phyloP scores from a whole-genome alignment of 92 coral and sea anemone species.

The Nematostella vectensis region DNA sequence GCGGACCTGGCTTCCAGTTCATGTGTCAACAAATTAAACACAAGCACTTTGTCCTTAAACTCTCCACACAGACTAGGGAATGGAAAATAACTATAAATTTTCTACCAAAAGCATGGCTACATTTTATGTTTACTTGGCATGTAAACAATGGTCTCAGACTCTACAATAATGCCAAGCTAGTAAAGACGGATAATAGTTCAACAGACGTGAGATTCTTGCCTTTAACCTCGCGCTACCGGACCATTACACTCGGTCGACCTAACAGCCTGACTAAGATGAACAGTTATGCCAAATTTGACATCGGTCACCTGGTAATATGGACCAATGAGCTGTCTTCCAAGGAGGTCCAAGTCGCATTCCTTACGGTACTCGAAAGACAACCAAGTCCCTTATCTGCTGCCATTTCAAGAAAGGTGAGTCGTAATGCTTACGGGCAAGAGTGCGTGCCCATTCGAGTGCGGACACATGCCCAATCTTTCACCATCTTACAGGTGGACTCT shows the following conservation, averaged over 20 bases:
- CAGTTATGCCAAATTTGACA: slow-evolving; percentile 34
- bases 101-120: slow-evolving; percentile 49
- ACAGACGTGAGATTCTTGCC: slow-evolving; percentile 7
- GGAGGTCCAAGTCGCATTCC: slow-evolving; percentile 40
- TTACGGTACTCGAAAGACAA: slow-evolving; percentile 18
- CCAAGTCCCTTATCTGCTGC: slow-evolving; percentile 38
- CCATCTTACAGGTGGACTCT: too few relatives aligned
- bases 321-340: slow-evolving; percentile 17
- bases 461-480: too few relatives aligned
- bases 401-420: slow-evolving; percentile 36
- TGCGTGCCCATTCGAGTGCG: too few relatives aligned
- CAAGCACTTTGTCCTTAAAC: slow-evolving; percentile 34
- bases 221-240: background rate
- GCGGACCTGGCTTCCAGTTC: slow-evolving; percentile 64
- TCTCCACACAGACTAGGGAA: slow-evolving; percentile 36
- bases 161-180: slow-evolving; percentile 50
- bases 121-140: slow-evolving; percentile 52
- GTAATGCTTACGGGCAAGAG: too few relatives aligned
- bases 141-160: slow-evolving; percentile 36
- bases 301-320: slow-evolving; percentile 66
- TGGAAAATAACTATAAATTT: slow-evolving; percentile 39
- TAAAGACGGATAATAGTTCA: too few relatives aligned
- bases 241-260: slow-evolving; percentile 45
- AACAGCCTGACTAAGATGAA: slow-evolving; percentile 7
- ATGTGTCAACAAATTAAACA: slow-evolving; percentile 15